These are phyloP conservation scores for Liodrosophila aerea DNA, from an alignment of 2,888 invertebrate genomes.

Conservation along the genomic window DNA sequence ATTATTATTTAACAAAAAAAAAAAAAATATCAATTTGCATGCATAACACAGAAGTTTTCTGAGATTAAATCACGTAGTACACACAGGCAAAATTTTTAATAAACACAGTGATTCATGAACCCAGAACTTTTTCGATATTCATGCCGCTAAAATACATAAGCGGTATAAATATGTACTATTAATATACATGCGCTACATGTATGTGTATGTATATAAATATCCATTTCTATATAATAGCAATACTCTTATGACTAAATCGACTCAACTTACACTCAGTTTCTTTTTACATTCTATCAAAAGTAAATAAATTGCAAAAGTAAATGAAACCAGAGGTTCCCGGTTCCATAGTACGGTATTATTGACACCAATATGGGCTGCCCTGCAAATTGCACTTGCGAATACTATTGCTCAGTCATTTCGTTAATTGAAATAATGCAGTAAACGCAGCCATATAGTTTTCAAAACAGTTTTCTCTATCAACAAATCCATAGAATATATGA, in stretches of 20 bases:
- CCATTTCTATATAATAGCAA: conserved; percentile 6
- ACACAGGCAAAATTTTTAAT: conserved; percentile 1
- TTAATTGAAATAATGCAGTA: neutral
- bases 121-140: conserved; percentile 29
- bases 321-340: conserved; percentile 33
- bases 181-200: conserved; percentile 16
- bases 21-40: conserved; percentile 21
- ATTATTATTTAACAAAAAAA: conserved; percentile 5
- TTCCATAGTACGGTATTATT: conserved; percentile 27
- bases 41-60: conserved; percentile 18
- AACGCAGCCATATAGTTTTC: too few relatives aligned
- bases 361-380: conserved; percentile 20
- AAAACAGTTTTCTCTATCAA: too few relatives aligned
- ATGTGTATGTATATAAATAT: conserved; percentile 4
- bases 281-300: conserved; percentile 53
- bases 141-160: too few relatives aligned
- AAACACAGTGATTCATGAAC: conserved; percentile 46
- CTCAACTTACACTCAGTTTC: conserved; percentile 35
- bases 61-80: conserved; percentile 58
- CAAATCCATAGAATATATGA: too few relatives aligned
- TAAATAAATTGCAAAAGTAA: conserved; percentile 25
- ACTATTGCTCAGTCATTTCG: neutral
- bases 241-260: conserved; percentile 48
- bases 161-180: too few relatives aligned
- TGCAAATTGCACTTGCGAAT: conserved; percentile 5